Percentiles rank a stretch among this genome's conserved stretches.
Conservation (phyloP, 2,797 vertebrate species). For the Sebastes elongatus region DNA sequence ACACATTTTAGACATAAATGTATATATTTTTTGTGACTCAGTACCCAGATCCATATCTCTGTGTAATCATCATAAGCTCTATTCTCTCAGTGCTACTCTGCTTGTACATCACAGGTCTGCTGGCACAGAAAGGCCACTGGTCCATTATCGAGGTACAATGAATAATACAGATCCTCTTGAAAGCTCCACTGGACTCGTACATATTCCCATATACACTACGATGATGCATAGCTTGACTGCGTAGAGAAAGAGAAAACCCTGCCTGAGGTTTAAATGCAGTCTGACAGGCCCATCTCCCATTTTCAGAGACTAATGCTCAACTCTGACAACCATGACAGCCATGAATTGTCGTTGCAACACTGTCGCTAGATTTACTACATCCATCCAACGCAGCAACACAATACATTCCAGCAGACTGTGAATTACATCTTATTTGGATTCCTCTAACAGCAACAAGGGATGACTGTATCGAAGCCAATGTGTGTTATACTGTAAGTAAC, state of each 20-base stretch:
- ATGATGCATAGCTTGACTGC: slow-evolving; percentile 25
- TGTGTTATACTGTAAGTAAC: neutral
- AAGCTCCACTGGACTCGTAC: slow-evolving; percentile 29
- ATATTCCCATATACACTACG: neutral
- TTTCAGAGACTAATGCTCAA: slow-evolving; percentile 45
- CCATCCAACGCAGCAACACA: slow-evolving; percentile 34
- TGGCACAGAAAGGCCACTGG: slow-evolving; percentile 16
- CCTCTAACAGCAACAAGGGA: neutral
- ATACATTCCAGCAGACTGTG: slow-evolving; percentile 22
- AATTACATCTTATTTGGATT: slow-evolving; percentile 26
- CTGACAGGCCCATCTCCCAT: slow-evolving; percentile 56
- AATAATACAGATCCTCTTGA: slow-evolving; percentile 68
- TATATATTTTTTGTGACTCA: neutral
- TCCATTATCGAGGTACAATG: slow-evolving; percentile 59
- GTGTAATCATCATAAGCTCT: neutral
- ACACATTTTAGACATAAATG: neutral
- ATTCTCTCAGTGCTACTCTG: slow-evolving; percentile 6
- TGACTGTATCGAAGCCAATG: neutral
- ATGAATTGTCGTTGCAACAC: slow-evolving; percentile 43
- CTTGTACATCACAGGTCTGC: slow-evolving; percentile 1
- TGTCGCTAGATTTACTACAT: slow-evolving; percentile 34
- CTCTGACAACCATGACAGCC: slow-evolving; percentile 61
- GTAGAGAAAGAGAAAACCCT: slow-evolving; percentile 1
- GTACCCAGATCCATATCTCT: neutral
- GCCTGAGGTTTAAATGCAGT: slow-evolving; percentile 48